Conservation (phyloP, 2,113 vertebrate genomes). For the Paramisgurnus dabryanus region DNA sequence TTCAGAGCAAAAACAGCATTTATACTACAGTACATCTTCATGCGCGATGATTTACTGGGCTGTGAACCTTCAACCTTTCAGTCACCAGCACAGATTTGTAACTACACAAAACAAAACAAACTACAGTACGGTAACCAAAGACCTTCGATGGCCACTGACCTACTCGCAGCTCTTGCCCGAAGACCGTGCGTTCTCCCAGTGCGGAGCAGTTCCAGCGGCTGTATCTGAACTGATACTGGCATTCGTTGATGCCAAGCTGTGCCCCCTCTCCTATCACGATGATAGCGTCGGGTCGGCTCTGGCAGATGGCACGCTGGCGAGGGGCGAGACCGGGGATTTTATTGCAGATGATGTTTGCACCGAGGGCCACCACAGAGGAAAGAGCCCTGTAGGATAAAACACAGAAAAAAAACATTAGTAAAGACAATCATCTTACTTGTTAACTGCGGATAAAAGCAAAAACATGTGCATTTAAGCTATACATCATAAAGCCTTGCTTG, state of each 20-base stretch:
- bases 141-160: slow-evolving; percentile 81
- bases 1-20: background rate
- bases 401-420: slow-evolving; percentile 20
- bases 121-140: background rate
- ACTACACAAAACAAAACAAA: background rate
- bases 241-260: slow-evolving; percentile 97
- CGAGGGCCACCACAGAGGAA: slow-evolving; percentile 97
- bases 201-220: slow-evolving; percentile 98
- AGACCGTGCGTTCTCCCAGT: slow-evolving; percentile 95
- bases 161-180: slow-evolving; percentile 99
- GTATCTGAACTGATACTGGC: slow-evolving; percentile 96
- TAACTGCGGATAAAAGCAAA: too few relatives aligned
- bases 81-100: background rate
- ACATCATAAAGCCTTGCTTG: too few relatives aligned
- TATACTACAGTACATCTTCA: too few relatives aligned
- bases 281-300: slow-evolving; percentile 98
- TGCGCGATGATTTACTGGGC: too few relatives aligned
- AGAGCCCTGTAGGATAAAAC: slow-evolving; percentile 80
- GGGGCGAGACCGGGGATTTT: slow-evolving; percentile 98
- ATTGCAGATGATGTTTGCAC: slow-evolving; percentile 99
- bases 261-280: slow-evolving; percentile 97
- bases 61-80: too few relatives aligned
- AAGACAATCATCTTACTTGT: background rate
- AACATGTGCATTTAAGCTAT: too few relatives aligned
- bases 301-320: slow-evolving; percentile 96